These are phyloP conservation scores for Parazoanthus swiftii DNA, from an alignment of 92 coral and sea anemone genomes.

Conservation along the genomic window DNA sequence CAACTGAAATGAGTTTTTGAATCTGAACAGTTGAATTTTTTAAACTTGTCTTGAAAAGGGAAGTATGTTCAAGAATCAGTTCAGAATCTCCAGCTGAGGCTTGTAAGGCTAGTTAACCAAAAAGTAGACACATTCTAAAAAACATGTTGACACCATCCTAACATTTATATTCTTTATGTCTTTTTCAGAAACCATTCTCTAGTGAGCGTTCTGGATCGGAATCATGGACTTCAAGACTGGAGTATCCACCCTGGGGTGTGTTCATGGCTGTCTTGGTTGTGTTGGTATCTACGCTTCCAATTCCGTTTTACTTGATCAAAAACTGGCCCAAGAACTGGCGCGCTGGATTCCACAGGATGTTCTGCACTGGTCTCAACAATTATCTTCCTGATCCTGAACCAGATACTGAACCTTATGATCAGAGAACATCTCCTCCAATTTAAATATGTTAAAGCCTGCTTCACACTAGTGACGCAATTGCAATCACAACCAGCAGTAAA, in stretches of 20 bases:
- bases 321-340: slow-evolving; percentile 99
- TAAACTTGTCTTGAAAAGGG: neutral
- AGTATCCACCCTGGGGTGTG: slow-evolving; percentile 91
- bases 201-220: slow-evolving; percentile 67
- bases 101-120: neutral
- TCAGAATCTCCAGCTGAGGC: neutral
- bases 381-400: slow-evolving; percentile 87
- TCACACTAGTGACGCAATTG: too few relatives aligned
- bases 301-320: slow-evolving; percentile 80
- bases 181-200: slow-evolving; percentile 70
- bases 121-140: neutral
- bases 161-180: neutral
- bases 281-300: slow-evolving; percentile 85
- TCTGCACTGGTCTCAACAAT: slow-evolving; percentile 87
- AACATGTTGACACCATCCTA: neutral
- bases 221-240: slow-evolving; percentile 57
- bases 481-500: too few relatives aligned
- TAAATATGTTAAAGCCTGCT: neutral
- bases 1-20: neutral
- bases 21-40: neutral
- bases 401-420: slow-evolving; percentile 22
- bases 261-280: slow-evolving; percentile 73
- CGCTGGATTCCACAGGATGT: slow-evolving; percentile 77
- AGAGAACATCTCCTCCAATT: neutral
- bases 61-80: neutral